Evolutionary conservation across 2,113 vertebrate species (phyloP), one percentile per base, ranked within the genome.

Genomic region (Conger conger): DNA sequence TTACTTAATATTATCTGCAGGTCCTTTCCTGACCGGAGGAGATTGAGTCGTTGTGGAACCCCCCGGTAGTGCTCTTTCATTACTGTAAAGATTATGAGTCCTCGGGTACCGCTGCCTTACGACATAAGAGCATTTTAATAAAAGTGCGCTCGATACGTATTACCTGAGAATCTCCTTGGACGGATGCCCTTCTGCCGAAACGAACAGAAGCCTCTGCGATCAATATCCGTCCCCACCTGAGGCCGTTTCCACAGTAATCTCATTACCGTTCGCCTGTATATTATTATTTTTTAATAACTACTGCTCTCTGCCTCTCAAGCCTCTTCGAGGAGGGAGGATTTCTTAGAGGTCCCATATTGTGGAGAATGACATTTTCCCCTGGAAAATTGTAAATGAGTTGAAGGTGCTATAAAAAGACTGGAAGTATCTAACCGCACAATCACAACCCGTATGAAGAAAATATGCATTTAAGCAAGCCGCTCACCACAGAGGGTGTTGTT

Each of bases 211-310:
- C 42, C 50, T 81, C 68, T n/a, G n/a, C 80, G 77, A 81, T 86
- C 80, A 86, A 84, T 87, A 88, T 86, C 37, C 57, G 86, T 81
- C 80, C 60, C 23, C 36, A 53, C 53, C 53, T 42, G 80, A 40
- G 76, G 87, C 68, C 68, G 76, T 85, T 78, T 84, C 82, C 45
- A 81, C 63, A 84, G 81, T 87, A 89, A 91, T 91, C 84, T 78
- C 85, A 82, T 93, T 86, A 91, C 88, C 87, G 87, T 92, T 86
- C 42, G 79, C 60, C 63, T 37, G 86, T 82, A 80, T 88, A 80
- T 88, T 86, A 85, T 79, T n/a, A n/a, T n/a, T n/a, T n/a, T n/a
- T n/a, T n/a, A n/a, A 54, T 83, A 54, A 89, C 87, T 89, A 86
- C 79, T 82, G 85, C 33, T 73, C 33, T 84, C 83, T 85, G 81